Evolutionary conservation across 2,113 vertebrate genomes (phyloP), one percentile per base, ranked within the genome.

Genomic region (Percopsis transmontana): DNA sequence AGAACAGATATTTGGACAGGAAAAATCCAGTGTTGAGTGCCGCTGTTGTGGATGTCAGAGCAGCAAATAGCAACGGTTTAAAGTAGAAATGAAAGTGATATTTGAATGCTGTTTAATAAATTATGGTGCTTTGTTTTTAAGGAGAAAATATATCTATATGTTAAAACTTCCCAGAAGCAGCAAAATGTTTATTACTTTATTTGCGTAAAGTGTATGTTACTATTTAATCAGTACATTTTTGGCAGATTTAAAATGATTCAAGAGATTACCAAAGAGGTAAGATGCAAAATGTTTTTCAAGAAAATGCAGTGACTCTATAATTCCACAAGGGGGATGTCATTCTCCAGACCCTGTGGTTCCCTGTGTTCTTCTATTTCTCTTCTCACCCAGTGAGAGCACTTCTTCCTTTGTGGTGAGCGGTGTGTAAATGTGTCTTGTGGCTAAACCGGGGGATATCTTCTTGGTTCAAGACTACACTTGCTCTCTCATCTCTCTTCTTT

Each of bases 111-210:
- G 57, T 82, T 80, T 48, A 66, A 81, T 66, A 74, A 50, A 74
- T 16, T 66, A 81, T 83, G 83, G 76, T 85, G 81, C 85, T 85
- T 84, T 73, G 62, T 83, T 85, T 83, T 64, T 76, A 69, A 66
- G 70, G 51, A 64, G 61, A 38, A 20, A 44, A 27, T 51, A 48
- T 40, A 58, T n/a, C 27, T 7, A 44, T 8, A 47, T 55, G 47
- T 72, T 50, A 61, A 10, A 76, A 68, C 64, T 62, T 67, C 65
- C 66, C 50, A 62, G 54, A 14, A 78, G 45, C 68, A 71, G 47
- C 52, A 42, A 59, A 65, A 62, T 59, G 55, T 70, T 62, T 80
- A 53, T 80, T 58, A 40, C 57, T 55, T 62, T 4, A 80, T 83
- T 79, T 71, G 45, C 61, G 76, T 68, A 66, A 70, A 20, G 44